Evolutionary conservation across 2,797 vertebrate species (phyloP).

Genomic region (Melanogrammus aeglefinus): DNA sequence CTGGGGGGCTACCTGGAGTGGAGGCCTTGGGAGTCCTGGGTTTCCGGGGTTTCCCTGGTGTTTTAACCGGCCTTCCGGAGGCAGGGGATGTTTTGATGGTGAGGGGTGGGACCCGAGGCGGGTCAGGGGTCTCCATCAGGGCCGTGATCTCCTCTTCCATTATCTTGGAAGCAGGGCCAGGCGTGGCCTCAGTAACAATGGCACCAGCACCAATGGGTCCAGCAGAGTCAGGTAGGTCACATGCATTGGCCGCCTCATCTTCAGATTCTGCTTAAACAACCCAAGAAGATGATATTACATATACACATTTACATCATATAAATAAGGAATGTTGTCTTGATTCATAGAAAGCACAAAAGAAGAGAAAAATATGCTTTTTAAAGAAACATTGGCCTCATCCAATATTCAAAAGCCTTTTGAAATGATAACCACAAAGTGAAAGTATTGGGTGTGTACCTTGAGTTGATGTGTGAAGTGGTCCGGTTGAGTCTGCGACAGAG

Average conservation of each 20-base stretch:
- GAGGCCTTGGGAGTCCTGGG: conserved; percentile 62
- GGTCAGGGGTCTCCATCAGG: conserved; percentile 53
- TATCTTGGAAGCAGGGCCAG: conserved; percentile 55
- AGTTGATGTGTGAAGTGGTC: conserved; percentile 32
- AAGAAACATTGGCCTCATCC: neutral
- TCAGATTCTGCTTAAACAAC: conserved; percentile 48
- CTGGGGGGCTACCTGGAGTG: conserved; percentile 48
- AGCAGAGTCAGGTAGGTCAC: conserved; percentile 71
- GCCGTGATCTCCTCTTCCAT: conserved; percentile 57
- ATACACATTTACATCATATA: neutral
- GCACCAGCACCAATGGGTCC: conserved; percentile 42
- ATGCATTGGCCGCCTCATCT: conserved; percentile 66
- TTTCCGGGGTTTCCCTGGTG: conserved; percentile 67
- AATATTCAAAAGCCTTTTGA: neutral
- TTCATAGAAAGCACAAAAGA: neutral
- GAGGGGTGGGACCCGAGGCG: conserved; percentile 55
- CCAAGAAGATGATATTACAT: neutral
- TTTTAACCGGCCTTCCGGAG: conserved; percentile 39
- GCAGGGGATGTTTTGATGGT: conserved; percentile 36
- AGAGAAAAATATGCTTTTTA: neutral
- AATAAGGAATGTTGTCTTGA: neutral
- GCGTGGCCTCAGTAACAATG: conserved; percentile 38
- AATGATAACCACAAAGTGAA: neutral
- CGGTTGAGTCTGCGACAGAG: conserved; percentile 40
- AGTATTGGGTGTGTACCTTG: conserved; percentile 55